Conservation (phyloP, 2,113 vertebrate species). For the Mustelus asterias region DNA sequence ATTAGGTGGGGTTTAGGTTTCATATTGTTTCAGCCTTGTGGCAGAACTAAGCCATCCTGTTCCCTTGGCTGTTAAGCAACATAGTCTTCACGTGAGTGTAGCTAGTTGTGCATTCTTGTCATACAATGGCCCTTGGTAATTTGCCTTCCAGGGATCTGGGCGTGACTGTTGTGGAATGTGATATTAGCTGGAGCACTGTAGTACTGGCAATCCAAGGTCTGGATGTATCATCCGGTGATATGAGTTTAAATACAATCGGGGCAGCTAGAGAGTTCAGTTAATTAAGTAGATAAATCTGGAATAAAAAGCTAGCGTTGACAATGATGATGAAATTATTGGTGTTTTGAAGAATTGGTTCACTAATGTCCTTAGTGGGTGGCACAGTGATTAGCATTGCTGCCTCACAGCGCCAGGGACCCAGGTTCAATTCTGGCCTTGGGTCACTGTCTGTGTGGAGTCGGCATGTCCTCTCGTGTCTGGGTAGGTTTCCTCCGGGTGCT, state of each 20-base stretch:
- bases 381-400: no score
- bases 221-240: no score
- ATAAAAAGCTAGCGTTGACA: no score
- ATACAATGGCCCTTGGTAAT: neutral
- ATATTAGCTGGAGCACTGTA: neutral
- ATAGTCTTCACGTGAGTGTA: neutral
- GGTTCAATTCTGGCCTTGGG: no score
- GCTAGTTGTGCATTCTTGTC: neutral
- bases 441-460: no score
- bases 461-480: no score
- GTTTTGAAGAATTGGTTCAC: neutral
- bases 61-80: neutral
- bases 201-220: no score
- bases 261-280: no score
- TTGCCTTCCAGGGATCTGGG: neutral
- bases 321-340: neutral
- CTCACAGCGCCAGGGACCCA: no score
- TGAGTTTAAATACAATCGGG: no score
- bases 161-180: neutral
- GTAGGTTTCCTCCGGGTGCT: no score
- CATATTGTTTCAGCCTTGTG: neutral
- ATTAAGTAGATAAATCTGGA: no score
- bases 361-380: neutral
- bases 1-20: neutral
- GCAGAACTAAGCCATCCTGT: neutral